Percentiles rank a stretch among this genome's conserved stretches.
phyloP scores from a whole-genome alignment of 2,797 vertebrate genomes.

The Gadopsis marmoratus region DNA sequence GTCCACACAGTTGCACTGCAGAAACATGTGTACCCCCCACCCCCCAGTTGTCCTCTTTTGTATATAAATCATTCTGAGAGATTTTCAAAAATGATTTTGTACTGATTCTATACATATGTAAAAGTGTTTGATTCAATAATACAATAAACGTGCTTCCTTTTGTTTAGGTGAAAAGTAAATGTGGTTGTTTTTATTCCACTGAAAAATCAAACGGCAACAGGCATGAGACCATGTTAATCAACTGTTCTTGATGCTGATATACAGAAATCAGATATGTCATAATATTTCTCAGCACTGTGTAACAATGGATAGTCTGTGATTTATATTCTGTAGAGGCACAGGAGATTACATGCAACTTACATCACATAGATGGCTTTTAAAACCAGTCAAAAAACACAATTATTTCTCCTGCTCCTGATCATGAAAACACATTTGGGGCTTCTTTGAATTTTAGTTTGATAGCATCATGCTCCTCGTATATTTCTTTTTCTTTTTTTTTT shows the following conservation, averaged over 20 bases:
- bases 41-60: not conserved
- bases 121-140: not conserved
- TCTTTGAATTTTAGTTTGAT: conserved; percentile 2
- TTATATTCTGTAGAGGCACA: not conserved
- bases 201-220: not conserved
- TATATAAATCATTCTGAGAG: not conserved
- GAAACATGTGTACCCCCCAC: conserved; percentile 13
- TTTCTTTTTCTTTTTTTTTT: not conserved
- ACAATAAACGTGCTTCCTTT: not conserved
- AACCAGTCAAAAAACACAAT: not conserved
- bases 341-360: not conserved
- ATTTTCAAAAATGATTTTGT: not conserved
- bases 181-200: not conserved
- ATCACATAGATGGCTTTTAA: conserved; percentile 6
- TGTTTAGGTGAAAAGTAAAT: not conserved
- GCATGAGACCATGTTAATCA: not conserved
- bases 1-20: conserved; percentile 32
- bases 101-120: not conserved
- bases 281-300: not conserved
- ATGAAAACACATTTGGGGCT: conserved; percentile 6
- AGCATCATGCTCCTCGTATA: not conserved
- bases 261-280: not conserved
- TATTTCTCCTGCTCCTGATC: not conserved
- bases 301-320: not conserved
- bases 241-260: not conserved